phyloP scores from a whole-genome alignment of 2,888 invertebrate species.

The Isoperla grammatica region DNA sequence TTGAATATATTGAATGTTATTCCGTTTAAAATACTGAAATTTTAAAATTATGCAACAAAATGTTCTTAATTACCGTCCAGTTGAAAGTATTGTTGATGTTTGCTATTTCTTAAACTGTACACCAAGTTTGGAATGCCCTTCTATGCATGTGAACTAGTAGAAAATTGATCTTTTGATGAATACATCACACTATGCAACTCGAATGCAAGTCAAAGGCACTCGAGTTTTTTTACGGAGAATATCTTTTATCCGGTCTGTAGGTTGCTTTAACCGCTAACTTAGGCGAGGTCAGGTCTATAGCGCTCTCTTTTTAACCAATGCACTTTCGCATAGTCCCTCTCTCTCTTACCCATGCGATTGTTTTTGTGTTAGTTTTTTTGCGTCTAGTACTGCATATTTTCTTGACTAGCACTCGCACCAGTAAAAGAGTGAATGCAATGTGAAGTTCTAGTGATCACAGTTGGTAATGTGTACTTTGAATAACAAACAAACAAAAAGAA shows the following conservation, averaged over 20 bases:
- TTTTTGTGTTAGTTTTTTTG: slow-evolving; percentile 30
- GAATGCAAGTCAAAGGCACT: background rate
- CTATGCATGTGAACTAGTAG: too few relatives aligned
- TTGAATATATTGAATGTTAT: too few relatives aligned
- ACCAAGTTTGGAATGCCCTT: too few relatives aligned
- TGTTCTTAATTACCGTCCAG: too few relatives aligned
- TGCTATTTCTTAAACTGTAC: too few relatives aligned
- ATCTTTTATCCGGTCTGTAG: slow-evolving; percentile 13
- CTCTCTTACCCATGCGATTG: slow-evolving; percentile 32
- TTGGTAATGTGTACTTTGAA: too few relatives aligned
- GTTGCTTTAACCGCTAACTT: slow-evolving; percentile 14
- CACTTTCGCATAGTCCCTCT: background rate
- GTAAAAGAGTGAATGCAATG: background rate
- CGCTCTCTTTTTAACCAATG: slow-evolving; percentile 15
- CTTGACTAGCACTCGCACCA: slow-evolving; percentile 1
- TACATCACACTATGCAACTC: too few relatives aligned
- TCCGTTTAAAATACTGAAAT: too few relatives aligned
- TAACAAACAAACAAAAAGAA: background rate
- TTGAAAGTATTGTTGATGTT: too few relatives aligned
- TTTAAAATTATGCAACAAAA: too few relatives aligned
- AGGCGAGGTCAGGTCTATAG: slow-evolving; percentile 16
- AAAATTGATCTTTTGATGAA: too few relatives aligned
- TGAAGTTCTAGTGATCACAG: too few relatives aligned
- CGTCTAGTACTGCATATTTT: slow-evolving; percentile 9
- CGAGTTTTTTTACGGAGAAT: background rate